Base-by-base conservation (phyloP, 2,888 invertebrate species). In the Flabesymbios commensalis region DNA sequence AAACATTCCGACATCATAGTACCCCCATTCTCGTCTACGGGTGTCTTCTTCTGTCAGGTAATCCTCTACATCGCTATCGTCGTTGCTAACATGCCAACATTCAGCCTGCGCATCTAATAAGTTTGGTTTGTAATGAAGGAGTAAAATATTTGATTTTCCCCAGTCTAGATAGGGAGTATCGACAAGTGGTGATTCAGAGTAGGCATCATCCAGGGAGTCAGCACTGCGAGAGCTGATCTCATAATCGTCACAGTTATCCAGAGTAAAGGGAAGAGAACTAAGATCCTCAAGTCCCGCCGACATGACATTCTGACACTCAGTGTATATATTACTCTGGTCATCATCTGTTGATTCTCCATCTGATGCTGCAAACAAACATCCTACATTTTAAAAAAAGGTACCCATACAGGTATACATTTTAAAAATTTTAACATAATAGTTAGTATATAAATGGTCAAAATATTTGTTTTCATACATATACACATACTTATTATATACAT, bases 181-280 rank as follows among this genome's bases (percentile, higher is more conserved):
- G 4, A 67, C 63, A 24, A 75, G 74, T 1, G 74, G 73, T 0
- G 70, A 68, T 4, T 69, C 52, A 51, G 76, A n/a, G 75, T 14
- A 74, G 71, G 0, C 72, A 4, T 70, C 71, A 31, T 76, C 78
- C 55, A 75, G 72, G 4, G 77, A 76, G 63, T 77, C 76, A 5
- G 76, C 75, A 69, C 75, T 76, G 49, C 74, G 72, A 0, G 75
- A 76, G 53, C 70, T 74, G 14, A 67, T 69, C 58, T 76, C 78
- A 39, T 74, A 59, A 45, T 77, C 76, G n/a, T 64, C 64, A n/a
- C 53, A 29, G 48, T 60, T 41, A 7, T 60, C 64, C 48, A 57
- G 33, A 22, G n/a, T 5, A 32, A 31, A 26, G 28, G 49, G 48
- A 29, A 56, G 41, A 22, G 41, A 36, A 5, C 45, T 19, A 14